A percentile compares a stretch with the other conserved stretches of the same genome.
Conservation (phyloP, 2,797 vertebrate species). For the Anisognathus igniventris region DNA sequence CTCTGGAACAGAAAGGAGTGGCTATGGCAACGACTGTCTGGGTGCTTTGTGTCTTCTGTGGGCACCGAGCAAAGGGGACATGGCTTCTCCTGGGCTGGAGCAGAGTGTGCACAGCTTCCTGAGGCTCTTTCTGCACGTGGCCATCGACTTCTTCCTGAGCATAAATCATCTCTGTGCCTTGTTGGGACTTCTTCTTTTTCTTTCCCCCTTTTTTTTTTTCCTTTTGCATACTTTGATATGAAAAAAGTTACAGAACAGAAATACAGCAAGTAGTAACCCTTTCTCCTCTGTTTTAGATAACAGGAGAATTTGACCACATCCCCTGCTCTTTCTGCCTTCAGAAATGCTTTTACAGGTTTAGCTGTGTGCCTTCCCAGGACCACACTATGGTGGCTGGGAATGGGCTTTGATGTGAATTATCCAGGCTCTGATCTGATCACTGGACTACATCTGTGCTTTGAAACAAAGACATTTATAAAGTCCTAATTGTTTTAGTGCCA, state of each 20-base stretch:
- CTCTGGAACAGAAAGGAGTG: not conserved
- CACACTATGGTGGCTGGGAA: not conserved
- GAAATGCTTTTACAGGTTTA: not conserved
- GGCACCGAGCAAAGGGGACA: not conserved
- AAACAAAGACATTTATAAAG: not conserved
- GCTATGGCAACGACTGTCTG: constrained; percentile 19
- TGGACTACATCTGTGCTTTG: not conserved
- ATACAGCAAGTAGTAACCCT: not conserved
- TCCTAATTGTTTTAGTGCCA: not conserved
- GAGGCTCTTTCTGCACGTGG: fast-evolving
- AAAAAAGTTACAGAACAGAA: not conserved
- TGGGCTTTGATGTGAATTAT: not conserved
- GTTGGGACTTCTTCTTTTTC: not conserved
- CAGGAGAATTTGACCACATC: not conserved
- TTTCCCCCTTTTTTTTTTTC: fast-evolving
- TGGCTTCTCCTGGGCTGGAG: not conserved
- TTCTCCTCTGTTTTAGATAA: not conserved
- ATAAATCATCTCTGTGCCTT: not conserved
- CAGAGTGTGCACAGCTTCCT: not conserved
- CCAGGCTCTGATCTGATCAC: not conserved
- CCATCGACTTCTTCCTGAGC: not conserved
- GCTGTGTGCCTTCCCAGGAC: not conserved
- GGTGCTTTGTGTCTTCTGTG: not conserved
- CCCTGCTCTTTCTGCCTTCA: not conserved
- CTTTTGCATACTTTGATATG: not conserved